Evolutionary conservation across 30 jellyfish, hydroid and myxozoan species (phyloP).

Genomic region (Hydractinia echinata): DNA sequence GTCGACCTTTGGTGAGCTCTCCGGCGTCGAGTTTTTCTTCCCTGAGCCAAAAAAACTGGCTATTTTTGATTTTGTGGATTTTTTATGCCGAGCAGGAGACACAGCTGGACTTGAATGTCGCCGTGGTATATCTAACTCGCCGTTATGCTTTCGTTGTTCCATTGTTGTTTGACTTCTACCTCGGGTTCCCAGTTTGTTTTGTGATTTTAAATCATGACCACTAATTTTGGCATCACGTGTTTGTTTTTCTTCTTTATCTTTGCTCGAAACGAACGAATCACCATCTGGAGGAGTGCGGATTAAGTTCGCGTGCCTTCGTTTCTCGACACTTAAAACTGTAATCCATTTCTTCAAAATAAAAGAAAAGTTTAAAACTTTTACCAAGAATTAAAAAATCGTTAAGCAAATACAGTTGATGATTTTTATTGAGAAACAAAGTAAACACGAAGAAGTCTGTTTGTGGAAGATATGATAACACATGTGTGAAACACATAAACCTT

Average conservation of each 20-base stretch:
- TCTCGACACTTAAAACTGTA: neutral
- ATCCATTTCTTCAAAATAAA: neutral
- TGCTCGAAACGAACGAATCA: neutral
- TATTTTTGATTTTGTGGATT: neutral
- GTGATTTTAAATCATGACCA: neutral
- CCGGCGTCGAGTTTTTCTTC: neutral
- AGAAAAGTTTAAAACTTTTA: neutral
- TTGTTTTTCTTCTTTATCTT: neutral
- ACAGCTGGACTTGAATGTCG: conserved; percentile 5
- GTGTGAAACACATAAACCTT: too few relatives aligned
- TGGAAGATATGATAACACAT: too few relatives aligned
- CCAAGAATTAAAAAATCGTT: neutral
- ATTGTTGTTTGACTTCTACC: neutral
- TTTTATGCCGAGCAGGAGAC: neutral
- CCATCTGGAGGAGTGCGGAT: neutral
- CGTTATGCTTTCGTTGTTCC: neutral
- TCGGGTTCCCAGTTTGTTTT: neutral
- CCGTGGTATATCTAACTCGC: neutral
- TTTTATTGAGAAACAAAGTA: neutral
- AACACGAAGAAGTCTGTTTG: too few relatives aligned
- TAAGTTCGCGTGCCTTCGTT: neutral
- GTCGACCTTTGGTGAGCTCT: neutral
- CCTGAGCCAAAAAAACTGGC: neutral
- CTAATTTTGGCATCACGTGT: neutral
- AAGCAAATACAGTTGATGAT: neutral